Evolutionary conservation across 2,797 vertebrate species (phyloP).

Genomic region (Enteromius thamalakanensis): DNA sequence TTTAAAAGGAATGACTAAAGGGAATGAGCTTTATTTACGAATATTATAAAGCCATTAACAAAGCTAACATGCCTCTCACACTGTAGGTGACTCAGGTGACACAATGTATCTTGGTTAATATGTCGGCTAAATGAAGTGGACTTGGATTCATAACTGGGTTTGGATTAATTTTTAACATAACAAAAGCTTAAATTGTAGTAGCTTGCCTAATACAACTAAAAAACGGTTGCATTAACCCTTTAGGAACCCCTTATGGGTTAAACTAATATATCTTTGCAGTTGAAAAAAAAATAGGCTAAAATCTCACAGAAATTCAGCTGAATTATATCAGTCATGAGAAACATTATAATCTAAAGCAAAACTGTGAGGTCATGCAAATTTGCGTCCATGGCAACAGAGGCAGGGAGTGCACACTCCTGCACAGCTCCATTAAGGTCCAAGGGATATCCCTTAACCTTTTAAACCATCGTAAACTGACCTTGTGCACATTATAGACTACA

Average conservation of each 20-base stretch:
- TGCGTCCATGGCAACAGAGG: slow-evolving; percentile 10
- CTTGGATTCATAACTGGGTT: not conserved
- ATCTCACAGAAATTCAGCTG: not conserved
- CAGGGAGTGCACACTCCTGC: not conserved
- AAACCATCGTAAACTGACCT: not conserved
- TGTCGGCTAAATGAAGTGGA: slow-evolving; percentile 17
- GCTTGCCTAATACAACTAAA: too few relatives aligned
- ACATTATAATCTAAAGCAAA: not conserved
- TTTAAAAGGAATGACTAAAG: too few relatives aligned
- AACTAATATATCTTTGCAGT: not conserved
- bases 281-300: not conserved
- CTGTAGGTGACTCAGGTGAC: not conserved
- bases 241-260: not conserved
- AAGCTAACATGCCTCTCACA: not conserved
- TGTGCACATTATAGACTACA: not conserved
- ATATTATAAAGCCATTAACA: not conserved
- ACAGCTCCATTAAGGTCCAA: not conserved
- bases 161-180: slow-evolving; percentile 19
- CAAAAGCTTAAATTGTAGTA: not conserved
- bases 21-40: too few relatives aligned
- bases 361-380: not conserved
- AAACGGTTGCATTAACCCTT: not conserved
- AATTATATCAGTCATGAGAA: not conserved
- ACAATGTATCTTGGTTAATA: slow-evolving; percentile 5
- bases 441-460: slow-evolving; percentile 31